Evolutionary conservation across 2,113 vertebrate species (phyloP), one percentile per base, ranked within the genome.

Genomic region (Callionymus lyra): DNA sequence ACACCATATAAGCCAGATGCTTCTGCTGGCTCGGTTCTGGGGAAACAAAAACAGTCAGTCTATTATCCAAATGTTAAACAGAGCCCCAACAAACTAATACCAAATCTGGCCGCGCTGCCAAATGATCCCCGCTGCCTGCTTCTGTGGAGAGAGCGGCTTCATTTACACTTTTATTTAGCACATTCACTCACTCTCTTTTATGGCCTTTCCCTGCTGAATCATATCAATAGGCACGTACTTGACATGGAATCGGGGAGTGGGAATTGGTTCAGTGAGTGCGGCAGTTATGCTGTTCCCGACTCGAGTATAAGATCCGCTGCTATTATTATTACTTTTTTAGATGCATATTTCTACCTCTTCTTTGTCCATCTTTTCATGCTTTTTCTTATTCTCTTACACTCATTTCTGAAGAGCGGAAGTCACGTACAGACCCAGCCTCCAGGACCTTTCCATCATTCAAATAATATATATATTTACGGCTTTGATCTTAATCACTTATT

Each of bases 41-140:
- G 45, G 52, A 73, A 61, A 51, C 57, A 72, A 72, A 72, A 55
- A 55, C 47, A 38, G 65, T 58, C 68, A 54, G 51, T 45, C 53
- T 68, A 56, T 71, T 69, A 69, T 66, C 69, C 56, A 44, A 68
- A 71, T 62, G 64, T 59, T 56, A 59, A 62, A 65, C 41, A 47
- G 62, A 55, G 40, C 45, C 61, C 54, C 59, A 60, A 58, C 66
- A 70, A 56, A 63, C 64, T 59, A 63, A 57, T 49, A 57, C 50
- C 36, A 31, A 31, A 47, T 70, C 53, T 58, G 56, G 57, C 54
- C 56, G 41, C 13, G 5, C 38, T 50, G 71, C 71, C 71, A 72
- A 49, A 53, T 65, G 37, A 34, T 48, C 53, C 59, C 50, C 58
- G 64, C 75, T 61, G 53, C 50, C 41, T 17, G 31, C 41, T 50